These are phyloP conservation scores for Lycorma delicatula DNA, from an alignment of 1,140 invertebrate genomes.

Conservation along the genomic window DNA sequence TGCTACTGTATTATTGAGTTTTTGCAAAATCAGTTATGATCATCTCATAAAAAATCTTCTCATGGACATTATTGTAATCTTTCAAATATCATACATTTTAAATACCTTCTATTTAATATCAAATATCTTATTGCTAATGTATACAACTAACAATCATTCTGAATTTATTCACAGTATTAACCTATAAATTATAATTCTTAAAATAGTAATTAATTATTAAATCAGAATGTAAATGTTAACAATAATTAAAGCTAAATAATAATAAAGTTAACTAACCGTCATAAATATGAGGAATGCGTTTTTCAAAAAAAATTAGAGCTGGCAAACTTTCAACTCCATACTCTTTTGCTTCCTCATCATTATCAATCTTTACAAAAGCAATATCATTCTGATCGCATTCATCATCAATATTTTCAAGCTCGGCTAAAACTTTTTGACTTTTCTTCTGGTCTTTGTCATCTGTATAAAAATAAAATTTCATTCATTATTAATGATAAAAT, in stretches of 20 bases:
- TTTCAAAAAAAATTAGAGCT: slow-evolving; percentile 79
- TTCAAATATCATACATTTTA: no score
- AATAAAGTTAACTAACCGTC: slow-evolving; percentile 48
- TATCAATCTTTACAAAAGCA: slow-evolving; percentile 87
- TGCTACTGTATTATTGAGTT: no score
- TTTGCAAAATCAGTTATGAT: no score
- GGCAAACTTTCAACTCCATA: slow-evolving; percentile 77
- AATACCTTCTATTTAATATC: no score
- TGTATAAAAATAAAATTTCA: slow-evolving; percentile 46
- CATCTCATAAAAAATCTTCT: no score
- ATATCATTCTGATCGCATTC: slow-evolving; percentile 88
- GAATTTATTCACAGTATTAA: no score
- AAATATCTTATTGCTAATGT: no score
- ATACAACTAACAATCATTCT: no score
- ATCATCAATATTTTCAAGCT: slow-evolving; percentile 90
- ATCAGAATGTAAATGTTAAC: background rate
- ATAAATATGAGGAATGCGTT: slow-evolving; percentile 77
- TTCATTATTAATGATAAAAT: no score
- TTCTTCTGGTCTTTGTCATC: slow-evolving; percentile 89
- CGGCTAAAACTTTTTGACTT: slow-evolving; percentile 74
- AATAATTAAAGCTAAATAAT: background rate
- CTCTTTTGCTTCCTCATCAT: slow-evolving; percentile 78
- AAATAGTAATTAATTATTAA: background rate
- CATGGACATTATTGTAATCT: no score
- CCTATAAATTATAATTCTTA: background rate